phyloP scores from a whole-genome alignment of 2,888 invertebrate genomes.

The Lysandra bellargus region DNA sequence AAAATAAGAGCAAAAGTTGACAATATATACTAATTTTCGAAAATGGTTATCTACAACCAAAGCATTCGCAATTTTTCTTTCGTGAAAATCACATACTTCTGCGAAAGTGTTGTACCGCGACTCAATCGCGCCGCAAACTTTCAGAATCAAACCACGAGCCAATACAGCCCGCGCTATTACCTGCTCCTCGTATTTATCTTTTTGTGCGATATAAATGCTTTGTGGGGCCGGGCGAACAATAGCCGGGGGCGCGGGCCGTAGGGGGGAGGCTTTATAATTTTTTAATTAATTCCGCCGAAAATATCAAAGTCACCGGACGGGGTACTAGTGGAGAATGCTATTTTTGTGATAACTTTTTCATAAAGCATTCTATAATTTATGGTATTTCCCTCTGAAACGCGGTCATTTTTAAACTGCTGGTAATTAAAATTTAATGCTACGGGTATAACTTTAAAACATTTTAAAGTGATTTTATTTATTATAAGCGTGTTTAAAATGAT shows the following conservation, averaged over 20 bases:
- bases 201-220: constrained; percentile 71
- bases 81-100: neutral
- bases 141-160: constrained; percentile 75
- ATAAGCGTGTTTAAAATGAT: neutral
- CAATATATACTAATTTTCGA: too few relatives aligned
- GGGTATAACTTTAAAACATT: neutral
- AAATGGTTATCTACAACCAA: too few relatives aligned
- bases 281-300: constrained; percentile 79
- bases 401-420: constrained; percentile 19
- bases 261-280: constrained; percentile 77
- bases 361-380: constrained; percentile 60
- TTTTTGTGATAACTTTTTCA: constrained; percentile 64
- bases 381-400: constrained; percentile 27
- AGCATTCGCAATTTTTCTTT: too few relatives aligned
- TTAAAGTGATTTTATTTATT: neutral
- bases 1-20: too few relatives aligned
- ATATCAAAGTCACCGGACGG: constrained; percentile 77
- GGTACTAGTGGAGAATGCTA: constrained; percentile 67
- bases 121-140: constrained; percentile 59
- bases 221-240: constrained; percentile 65
- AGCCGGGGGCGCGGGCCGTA: constrained; percentile 52
- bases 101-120: constrained; percentile 19
- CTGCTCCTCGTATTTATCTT: constrained; percentile 77
- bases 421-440: constrained; percentile 19
- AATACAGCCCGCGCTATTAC: constrained; percentile 74